Percentiles rank a stretch among this genome's conserved stretches.
phyloP scores from a whole-genome alignment of 2,113 vertebrate species.

The Sebastes schlegelii region DNA sequence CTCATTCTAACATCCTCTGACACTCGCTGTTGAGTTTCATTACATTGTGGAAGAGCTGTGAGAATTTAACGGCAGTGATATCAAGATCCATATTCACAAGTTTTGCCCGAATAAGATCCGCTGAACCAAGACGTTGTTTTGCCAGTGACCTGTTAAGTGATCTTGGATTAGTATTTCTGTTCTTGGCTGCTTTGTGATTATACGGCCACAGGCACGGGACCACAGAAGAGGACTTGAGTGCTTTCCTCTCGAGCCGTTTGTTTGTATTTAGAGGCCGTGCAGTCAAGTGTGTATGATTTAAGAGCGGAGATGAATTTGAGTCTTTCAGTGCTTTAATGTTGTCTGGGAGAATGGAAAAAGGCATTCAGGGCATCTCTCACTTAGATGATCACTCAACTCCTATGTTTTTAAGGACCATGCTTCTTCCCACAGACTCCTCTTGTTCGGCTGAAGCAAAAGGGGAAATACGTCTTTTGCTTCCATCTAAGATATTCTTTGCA shows the following conservation, averaged over 20 bases:
- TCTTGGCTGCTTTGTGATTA: constrained; percentile 66
- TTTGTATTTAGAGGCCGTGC: constrained; percentile 54
- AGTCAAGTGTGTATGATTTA: constrained; percentile 58
- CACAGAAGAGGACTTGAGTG: constrained; percentile 48
- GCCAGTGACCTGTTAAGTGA: constrained; percentile 58
- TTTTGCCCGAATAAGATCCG: constrained; percentile 30
- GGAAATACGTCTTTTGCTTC: constrained; percentile 4
- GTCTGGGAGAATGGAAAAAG: constrained; percentile 30
- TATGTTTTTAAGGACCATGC: constrained; percentile 8
- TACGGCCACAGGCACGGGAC: constrained; percentile 30
- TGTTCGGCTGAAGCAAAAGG: constrained; percentile 11
- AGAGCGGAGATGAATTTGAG: constrained; percentile 37
- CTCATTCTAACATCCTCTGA: constrained; percentile 6
- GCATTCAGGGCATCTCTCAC: constrained; percentile 13
- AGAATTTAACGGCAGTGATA: constrained; percentile 10
- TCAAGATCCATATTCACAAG: constrained; percentile 10
- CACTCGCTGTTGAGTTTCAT: constrained; percentile 28
- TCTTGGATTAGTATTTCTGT: constrained; percentile 57
- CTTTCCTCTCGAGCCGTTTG: constrained; percentile 51
- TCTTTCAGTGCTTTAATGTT: constrained; percentile 32
- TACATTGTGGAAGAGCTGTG: constrained; percentile 33
- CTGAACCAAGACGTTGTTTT: constrained; percentile 12
- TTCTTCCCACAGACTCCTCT: constrained; percentile 20
- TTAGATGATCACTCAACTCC: constrained; percentile 26
- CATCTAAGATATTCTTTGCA: neutral